Evolutionary conservation across 2,113 vertebrate genomes (phyloP), one percentile per base, ranked within the genome.

Genomic region (Sciurus niger): DNA sequence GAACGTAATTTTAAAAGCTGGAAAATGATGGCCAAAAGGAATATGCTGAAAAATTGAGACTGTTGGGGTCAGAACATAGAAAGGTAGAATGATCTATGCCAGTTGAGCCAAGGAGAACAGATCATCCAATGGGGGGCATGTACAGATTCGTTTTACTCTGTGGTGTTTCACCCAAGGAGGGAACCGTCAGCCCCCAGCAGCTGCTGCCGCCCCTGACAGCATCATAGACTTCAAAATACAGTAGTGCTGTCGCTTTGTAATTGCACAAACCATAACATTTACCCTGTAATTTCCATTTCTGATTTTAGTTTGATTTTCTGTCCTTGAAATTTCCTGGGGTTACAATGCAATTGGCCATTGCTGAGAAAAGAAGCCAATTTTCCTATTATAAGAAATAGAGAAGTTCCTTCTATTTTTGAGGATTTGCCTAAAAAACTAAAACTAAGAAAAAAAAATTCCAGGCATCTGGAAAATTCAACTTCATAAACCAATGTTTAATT

Each of bases 381-480:
- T 93, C 67, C 55, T 93, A 51, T 89, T 74, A 72, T n/a, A 88
- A 91, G 67, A 94, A 94, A 53, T 63, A 79, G 58, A 46, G 34
- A 83, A 86, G 9, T 48, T 24, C 22, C 8, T 93, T 91, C 30
- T 32, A 46, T 30, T 93, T 95, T 92, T 85, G 84, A 94, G 93
- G 86, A 65, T 68, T 79, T 89, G 25, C 43, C 60, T 94, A 92
- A 48, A 90, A 58, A 84, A 55, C 32, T 78, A 89, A 92, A 65
- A 43, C n/a, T 48, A 87, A 86, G 77, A 53, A 51, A 89, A 93
- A 37, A 74, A 68, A 89, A 94, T 68, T 90, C 43, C 79, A 40
- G n/a, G 60, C 63, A 86, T 96, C 93, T 98, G 88, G 93, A 97
- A 98, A 98, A 97, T 97, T 74, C 82, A 95, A 58, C 95, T 96